Percentiles rank a stretch among this genome's conserved stretches.
phyloP scores from a whole-genome alignment of 2,888 invertebrate genomes.

The Allophyes oxyacanthae region DNA sequence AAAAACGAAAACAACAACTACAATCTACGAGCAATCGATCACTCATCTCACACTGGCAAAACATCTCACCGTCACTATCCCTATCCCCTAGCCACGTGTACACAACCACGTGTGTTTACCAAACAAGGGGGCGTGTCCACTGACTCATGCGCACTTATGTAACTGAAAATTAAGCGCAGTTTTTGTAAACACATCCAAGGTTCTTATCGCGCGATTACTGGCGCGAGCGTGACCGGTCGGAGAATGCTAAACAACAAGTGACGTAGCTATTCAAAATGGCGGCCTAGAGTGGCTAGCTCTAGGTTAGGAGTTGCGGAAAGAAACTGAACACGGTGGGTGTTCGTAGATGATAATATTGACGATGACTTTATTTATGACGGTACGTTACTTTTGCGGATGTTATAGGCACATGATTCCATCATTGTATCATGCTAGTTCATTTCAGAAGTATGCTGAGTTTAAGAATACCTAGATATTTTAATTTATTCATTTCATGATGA shows the following conservation, averaged over 20 bases:
- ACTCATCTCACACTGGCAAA: slow-evolving; percentile 26
- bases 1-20: background rate
- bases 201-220: slow-evolving; percentile 45
- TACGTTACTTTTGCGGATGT: too few relatives aligned
- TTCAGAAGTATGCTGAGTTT: too few relatives aligned
- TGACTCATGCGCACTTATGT: slow-evolving; percentile 51
- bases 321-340: background rate
- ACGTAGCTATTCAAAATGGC: slow-evolving; percentile 40
- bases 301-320: background rate
- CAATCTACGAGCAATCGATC: slow-evolving; percentile 9
- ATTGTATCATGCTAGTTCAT: too few relatives aligned
- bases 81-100: slow-evolving; percentile 10
- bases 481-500: too few relatives aligned
- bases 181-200: slow-evolving; percentile 57
- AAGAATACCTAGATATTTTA: too few relatives aligned
- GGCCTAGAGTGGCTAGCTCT: slow-evolving; percentile 1
- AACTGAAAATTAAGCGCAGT: slow-evolving; percentile 43
- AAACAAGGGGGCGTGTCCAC: slow-evolving; percentile 47
- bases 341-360: too few relatives aligned
- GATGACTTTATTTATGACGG: too few relatives aligned
- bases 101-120: slow-evolving; percentile 16
- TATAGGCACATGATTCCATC: too few relatives aligned
- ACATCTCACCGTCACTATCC: slow-evolving; percentile 42
- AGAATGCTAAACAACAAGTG: slow-evolving; percentile 41
- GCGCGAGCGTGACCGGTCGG: slow-evolving; percentile 11